Conservation (phyloP, 2,888 invertebrate species). For the Hypomecis punctinalis region DNA sequence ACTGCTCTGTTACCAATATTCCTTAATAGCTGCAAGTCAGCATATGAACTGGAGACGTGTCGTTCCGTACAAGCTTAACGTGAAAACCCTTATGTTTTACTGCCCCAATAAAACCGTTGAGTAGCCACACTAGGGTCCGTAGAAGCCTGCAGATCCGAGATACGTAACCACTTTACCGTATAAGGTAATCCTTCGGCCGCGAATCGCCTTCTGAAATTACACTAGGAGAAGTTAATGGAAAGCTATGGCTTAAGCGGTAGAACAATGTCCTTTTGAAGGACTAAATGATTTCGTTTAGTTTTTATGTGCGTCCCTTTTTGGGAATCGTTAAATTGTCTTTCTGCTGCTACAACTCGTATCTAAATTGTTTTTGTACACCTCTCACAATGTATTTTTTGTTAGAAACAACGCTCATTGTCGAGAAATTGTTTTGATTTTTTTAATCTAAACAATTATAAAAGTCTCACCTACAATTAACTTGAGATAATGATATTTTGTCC, state of each 20-base stretch:
- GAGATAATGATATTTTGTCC: no score
- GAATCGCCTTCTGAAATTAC: slow-evolving; percentile 55
- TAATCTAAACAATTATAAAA: no score
- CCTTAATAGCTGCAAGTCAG: slow-evolving; percentile 29
- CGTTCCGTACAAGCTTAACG: slow-evolving; percentile 34
- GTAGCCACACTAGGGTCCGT: slow-evolving; percentile 54
- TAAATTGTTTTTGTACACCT: no score
- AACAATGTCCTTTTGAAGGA: slow-evolving; percentile 31
- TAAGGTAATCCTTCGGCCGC: slow-evolving; percentile 57
- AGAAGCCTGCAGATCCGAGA: slow-evolving; percentile 56
- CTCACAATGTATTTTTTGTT: no score
- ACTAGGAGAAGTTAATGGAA: slow-evolving; percentile 43
- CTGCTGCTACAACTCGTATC: no score
- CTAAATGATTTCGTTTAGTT: slow-evolving; percentile 26
- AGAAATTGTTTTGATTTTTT: no score
- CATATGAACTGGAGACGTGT: slow-evolving; percentile 37
- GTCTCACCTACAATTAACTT: no score
- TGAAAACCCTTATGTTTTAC: slow-evolving; percentile 57
- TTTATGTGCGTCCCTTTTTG: slow-evolving; percentile 8
- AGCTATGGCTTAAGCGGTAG: slow-evolving; percentile 35
- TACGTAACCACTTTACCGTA: slow-evolving; percentile 54
- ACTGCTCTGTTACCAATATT: slow-evolving; percentile 7
- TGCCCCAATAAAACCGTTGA: slow-evolving; percentile 61
- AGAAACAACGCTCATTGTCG: no score
- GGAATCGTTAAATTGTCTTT: neutral